Evolutionary conservation across 2,888 invertebrate genomes (phyloP), one percentile per base, ranked within the genome.

Genomic region (Leptogaster cylindrica): DNA sequence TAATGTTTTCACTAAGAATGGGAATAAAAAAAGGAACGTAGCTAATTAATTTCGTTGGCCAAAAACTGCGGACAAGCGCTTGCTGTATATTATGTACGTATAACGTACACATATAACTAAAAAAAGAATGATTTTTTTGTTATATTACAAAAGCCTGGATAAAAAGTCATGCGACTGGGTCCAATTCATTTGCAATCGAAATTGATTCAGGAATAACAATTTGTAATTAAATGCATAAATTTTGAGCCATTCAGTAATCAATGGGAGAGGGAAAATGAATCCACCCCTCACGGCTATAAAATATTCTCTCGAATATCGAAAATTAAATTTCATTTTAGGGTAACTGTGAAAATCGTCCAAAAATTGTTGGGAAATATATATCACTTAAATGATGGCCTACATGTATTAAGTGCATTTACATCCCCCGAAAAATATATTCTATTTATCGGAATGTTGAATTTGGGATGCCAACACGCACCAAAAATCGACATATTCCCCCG

Each of bases 381-480:
- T 28, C 16, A 52, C 18, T 31, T 46, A 46, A 46, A 46, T 46
- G 20, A 25, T 46, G 46, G 46, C 46, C 20, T 25, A 46, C 23
- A 52, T 52, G 33, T 52, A 52, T 31, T 16, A 33, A 52, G 31
- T 52, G 52, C 52, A 52, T 31, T 52, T 52, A n/a, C 33, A 52
- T 52, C 16, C 52, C 10, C 31, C 16, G n/a, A n/a, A n/a, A n/a
- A 33, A 52, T 52, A 52, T 52, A n/a, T 28, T 52, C 31, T 33
- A 52, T 52, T 52, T 52, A 52, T 33, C 33, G 52, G n/a, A 33
- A 52, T 33, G 31, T 52, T 52, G 18, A 52, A 10, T 33, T 16
- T 28, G 16, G 23, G 46, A 16, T 8, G 48, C 3, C 14, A n/a
- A 0, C 31, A 33, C 33, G 20, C 12, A 20, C 23, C 39, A 39